A percentile compares a stretch with the other conserved stretches of the same genome.
These are phyloP conservation scores for Lerema accius DNA, from an alignment of 1,140 invertebrate genomes.

Conservation along the genomic window DNA sequence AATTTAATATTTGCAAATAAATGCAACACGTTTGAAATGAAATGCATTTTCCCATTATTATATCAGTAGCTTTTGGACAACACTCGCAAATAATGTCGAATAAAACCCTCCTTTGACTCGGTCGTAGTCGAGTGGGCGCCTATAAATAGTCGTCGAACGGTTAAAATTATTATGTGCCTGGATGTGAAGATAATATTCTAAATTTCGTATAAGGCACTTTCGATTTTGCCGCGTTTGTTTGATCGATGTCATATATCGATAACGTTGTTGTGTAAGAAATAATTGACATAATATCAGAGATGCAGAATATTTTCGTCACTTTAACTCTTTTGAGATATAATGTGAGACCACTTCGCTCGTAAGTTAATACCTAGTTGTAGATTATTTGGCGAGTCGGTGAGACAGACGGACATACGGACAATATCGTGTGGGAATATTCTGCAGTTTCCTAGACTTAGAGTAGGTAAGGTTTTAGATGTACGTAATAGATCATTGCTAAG, in stretches of 20 bases:
- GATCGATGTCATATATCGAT: constrained; percentile 58
- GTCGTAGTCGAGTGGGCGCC: constrained; percentile 35
- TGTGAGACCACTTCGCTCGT: not conserved
- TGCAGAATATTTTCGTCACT: constrained; percentile 64
- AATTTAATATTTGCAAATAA: constrained; percentile 19
- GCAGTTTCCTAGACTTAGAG: constrained; percentile 63
- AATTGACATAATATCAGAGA: constrained; percentile 61
- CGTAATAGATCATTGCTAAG: constrained; percentile 64
- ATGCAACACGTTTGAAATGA: constrained; percentile 6
- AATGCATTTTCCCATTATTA: not conserved
- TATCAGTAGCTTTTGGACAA: constrained; percentile 19
- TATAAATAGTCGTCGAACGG: constrained; percentile 29
- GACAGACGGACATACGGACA: not conserved
- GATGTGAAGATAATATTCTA: constrained; percentile 21
- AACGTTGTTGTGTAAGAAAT: constrained; percentile 58
- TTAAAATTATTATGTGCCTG: constrained; percentile 34
- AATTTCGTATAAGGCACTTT: constrained; percentile 39
- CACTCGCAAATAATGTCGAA: constrained; percentile 15
- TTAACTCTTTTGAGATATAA: constrained; percentile 37
- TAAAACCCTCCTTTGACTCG: constrained; percentile 31
- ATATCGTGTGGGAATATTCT: constrained; percentile 51
- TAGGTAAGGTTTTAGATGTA: constrained; percentile 73
- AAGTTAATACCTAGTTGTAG: not conserved
- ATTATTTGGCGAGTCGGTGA: not conserved
- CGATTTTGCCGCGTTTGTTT: constrained; percentile 34